Conservation (phyloP, 2,888 invertebrate genomes). For the Epistrophe eligans region DNA sequence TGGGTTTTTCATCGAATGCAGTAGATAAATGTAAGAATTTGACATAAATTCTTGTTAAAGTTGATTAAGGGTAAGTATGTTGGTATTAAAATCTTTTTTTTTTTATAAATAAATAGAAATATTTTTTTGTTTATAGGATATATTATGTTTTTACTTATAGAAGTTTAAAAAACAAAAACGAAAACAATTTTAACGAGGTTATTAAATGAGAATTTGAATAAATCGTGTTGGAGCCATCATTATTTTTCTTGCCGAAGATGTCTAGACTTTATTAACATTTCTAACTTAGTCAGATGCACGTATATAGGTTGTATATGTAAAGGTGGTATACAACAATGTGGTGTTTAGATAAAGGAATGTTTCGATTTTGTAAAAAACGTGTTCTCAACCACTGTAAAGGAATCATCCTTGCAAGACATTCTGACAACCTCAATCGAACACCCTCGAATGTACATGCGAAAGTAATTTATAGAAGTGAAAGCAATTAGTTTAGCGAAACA, state of each 20-base stretch:
- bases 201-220: neutral
- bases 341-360: no score
- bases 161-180: neutral
- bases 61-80: neutral
- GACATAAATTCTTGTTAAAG: neutral
- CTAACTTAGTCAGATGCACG: neutral
- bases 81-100: neutral
- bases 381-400: no score
- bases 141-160: neutral
- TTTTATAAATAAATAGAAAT: neutral
- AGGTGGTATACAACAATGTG: no score
- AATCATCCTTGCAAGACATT: no score
- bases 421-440: no score
- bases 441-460: no score
- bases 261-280: slow-evolving; percentile 1
- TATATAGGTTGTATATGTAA: no score
- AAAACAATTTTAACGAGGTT: neutral
- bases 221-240: neutral
- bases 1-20: no score
- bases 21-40: neutral
- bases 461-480: no score
- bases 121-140: neutral
- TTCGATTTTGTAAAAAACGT: no score
- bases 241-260: neutral
- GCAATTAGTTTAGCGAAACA: no score